Conservation (phyloP, 2,113 vertebrate species). For the Loxodonta africana region DNA sequence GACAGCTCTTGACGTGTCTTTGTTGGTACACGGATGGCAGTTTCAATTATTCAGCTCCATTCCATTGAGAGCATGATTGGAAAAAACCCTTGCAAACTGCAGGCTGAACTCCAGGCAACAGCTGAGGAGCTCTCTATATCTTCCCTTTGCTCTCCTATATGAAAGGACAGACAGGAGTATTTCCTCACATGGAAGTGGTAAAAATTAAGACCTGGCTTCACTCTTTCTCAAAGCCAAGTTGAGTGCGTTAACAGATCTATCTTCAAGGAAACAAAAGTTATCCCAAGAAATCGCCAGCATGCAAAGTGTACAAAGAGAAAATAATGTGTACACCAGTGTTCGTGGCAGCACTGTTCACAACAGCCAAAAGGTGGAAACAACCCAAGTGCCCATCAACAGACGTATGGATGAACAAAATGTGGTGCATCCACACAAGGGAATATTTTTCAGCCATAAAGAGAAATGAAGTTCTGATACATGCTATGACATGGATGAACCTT, state of each 20-base stretch:
- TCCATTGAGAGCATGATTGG: neutral
- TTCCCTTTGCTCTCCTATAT: neutral
- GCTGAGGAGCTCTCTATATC: conserved; percentile 41
- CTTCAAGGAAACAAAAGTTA: conserved; percentile 32
- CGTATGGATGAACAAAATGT: neutral
- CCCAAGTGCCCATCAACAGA: neutral
- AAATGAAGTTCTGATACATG: neutral
- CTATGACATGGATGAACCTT: neutral
- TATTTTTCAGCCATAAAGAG: neutral
- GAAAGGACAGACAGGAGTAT: conserved; percentile 57
- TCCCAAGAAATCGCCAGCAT: neutral
- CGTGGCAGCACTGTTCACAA: neutral
- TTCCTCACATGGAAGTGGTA: conserved; percentile 62
- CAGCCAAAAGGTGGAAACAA: neutral
- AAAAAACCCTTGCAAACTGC: conserved; percentile 72
- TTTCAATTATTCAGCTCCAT: conserved; percentile 26
- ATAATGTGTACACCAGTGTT: neutral
- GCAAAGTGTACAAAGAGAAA: neutral
- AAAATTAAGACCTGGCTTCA: neutral
- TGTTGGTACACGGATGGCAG: neutral
- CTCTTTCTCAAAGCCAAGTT: conserved; percentile 46
- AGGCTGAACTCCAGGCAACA: conserved; percentile 66
- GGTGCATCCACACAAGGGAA: neutral
- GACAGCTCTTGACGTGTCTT: conserved; percentile 52
- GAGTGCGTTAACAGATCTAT: neutral